Percentiles rank a stretch among this genome's conserved stretches.
These are phyloP conservation scores for Mizuhopecten yessoensis DNA, from an alignment of 1,140 invertebrate genomes.

Conservation along the genomic window DNA sequence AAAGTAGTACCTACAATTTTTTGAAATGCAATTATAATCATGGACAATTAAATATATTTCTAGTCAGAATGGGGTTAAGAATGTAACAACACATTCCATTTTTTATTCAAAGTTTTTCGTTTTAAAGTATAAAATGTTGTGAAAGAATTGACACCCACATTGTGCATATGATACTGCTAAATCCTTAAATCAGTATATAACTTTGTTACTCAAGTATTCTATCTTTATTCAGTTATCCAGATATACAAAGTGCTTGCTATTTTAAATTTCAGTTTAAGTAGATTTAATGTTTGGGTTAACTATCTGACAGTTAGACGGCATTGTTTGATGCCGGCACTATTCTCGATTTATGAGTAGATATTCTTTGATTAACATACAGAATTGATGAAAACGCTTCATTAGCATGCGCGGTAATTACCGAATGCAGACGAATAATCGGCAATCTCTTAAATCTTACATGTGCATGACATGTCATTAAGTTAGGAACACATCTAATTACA, in stretches of 20 bases:
- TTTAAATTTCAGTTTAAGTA: background rate
- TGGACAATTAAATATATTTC: too few relatives aligned
- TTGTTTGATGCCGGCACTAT: background rate
- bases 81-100: too few relatives aligned
- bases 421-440: background rate
- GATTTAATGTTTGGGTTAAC: background rate
- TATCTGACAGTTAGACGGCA: background rate
- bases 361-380: conserved; percentile 36
- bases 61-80: too few relatives aligned
- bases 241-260: background rate
- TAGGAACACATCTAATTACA: background rate
- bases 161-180: too few relatives aligned
- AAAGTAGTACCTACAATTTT: too few relatives aligned
- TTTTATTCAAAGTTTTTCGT: too few relatives aligned
- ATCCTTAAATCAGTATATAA: too few relatives aligned
- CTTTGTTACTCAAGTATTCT: too few relatives aligned
- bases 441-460: conserved; percentile 22
- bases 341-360: background rate
- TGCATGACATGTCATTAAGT: conserved; percentile 17
- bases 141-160: too few relatives aligned
- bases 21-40: too few relatives aligned
- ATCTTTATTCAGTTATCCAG: too few relatives aligned
- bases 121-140: too few relatives aligned
- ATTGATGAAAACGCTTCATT: conserved; percentile 8
- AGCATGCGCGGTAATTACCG: background rate